Evolutionary conservation across 2,113 vertebrate genomes (phyloP).

Genomic region (Corvus moneduloides): DNA sequence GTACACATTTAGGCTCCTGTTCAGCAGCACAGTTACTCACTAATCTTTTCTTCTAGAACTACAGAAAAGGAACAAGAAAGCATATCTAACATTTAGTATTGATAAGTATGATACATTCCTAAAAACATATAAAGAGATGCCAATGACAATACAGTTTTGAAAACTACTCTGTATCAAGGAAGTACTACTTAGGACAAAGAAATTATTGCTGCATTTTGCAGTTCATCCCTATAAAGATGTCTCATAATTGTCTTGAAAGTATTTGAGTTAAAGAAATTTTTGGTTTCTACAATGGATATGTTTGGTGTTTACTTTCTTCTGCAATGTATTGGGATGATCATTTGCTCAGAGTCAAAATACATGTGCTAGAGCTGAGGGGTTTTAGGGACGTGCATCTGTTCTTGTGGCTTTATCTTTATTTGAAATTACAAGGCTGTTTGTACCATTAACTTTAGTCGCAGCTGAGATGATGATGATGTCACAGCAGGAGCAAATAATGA

Average conservation of each 20-base stretch:
- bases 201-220: not conserved
- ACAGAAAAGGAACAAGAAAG: not conserved
- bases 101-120: not conserved
- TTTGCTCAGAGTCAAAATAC: not conserved
- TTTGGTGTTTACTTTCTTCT: not conserved
- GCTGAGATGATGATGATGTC: not conserved
- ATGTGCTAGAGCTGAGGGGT: not conserved
- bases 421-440: not conserved
- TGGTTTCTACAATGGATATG: not conserved
- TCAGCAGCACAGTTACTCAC: not conserved
- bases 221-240: not conserved
- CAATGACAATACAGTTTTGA: not conserved
- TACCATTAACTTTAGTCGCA: not conserved
- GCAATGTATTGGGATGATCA: not conserved
- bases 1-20: not conserved
- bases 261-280: not conserved
- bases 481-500: not conserved
- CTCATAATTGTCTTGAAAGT: not conserved
- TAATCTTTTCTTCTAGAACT: not conserved
- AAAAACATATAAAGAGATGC: not conserved
- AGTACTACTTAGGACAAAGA: not conserved
- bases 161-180: not conserved
- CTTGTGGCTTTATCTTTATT: not conserved
- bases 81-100: not conserved
- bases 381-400: not conserved